phyloP scores from a whole-genome alignment of 2,888 invertebrate genomes.

The Aquatica leii region DNA sequence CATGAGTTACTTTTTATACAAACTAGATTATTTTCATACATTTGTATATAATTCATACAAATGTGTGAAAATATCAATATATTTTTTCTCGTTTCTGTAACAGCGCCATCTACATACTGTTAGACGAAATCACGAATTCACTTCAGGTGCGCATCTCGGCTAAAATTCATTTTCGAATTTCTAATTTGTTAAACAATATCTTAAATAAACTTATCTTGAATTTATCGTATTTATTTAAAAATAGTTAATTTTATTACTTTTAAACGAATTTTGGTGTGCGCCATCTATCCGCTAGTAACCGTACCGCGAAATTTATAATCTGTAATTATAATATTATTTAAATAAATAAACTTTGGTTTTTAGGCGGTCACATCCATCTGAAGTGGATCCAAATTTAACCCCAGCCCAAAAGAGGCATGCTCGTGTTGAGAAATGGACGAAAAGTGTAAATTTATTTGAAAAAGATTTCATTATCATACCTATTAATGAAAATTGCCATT shows the following conservation, averaged over 20 bases:
- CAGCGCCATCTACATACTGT: neutral
- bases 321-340: neutral
- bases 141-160: too few species aligned
- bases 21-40: too few species aligned
- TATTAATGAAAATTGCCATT: conserved; percentile 97
- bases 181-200: too few species aligned
- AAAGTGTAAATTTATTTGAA: conserved; percentile 93
- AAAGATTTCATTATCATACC: conserved; percentile 97
- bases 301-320: neutral
- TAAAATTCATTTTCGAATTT: too few species aligned
- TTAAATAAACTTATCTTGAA: too few species aligned
- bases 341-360: conserved; percentile 18
- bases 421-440: conserved; percentile 95
- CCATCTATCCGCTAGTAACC: neutral
- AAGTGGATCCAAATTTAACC: conserved; percentile 72
- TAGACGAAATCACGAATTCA: neutral
- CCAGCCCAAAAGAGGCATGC: conserved; percentile 87
- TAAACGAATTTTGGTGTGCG: neutral
- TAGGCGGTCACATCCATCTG: conserved; percentile 67
- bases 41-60: too few species aligned
- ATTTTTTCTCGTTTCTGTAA: neutral
- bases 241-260: neutral
- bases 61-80: neutral
- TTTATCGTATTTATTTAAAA: too few species aligned
- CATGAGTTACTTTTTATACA: too few species aligned